phyloP scores from a whole-genome alignment of 2,113 vertebrate species.

The Naja naja region DNA sequence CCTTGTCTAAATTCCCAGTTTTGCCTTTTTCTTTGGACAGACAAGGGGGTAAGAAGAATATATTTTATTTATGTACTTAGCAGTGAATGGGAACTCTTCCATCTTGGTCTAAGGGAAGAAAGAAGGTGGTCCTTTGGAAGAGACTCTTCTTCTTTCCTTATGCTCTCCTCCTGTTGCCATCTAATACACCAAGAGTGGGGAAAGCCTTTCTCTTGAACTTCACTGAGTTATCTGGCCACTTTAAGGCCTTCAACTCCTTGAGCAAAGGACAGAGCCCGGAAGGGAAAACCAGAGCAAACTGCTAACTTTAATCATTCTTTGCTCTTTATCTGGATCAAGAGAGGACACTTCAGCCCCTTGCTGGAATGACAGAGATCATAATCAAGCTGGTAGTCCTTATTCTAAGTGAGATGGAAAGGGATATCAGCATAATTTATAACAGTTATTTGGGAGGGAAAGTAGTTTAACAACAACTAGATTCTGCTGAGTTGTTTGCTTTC shows the following conservation, averaged over 20 bases:
- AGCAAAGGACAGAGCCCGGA: neutral
- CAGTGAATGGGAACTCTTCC: neutral
- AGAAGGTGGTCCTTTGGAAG: neutral
- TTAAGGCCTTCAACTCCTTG: neutral
- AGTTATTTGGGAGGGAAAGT: neutral
- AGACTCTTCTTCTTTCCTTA: neutral
- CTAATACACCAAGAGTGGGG: neutral
- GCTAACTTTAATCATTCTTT: neutral
- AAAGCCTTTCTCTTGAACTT: neutral
- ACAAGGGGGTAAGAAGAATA: neutral
- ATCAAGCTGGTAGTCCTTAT: neutral
- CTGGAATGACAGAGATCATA: neutral
- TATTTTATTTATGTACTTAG: neutral
- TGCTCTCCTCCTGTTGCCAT: neutral
- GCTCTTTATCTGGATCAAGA: neutral
- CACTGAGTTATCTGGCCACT: neutral
- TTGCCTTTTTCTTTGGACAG: neutral
- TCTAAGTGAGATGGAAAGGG: neutral
- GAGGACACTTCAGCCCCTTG: neutral
- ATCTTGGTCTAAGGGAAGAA: neutral
- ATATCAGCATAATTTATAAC: neutral
- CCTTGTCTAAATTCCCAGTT: neutral
- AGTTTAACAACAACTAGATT: neutral
- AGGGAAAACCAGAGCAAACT: neutral
- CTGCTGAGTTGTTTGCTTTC: neutral